A percentile compares a stretch with the other conserved stretches of the same genome.
Evolutionary conservation across 1,140 invertebrate species (phyloP).

Genomic region (Papilio aristodemus): DNA sequence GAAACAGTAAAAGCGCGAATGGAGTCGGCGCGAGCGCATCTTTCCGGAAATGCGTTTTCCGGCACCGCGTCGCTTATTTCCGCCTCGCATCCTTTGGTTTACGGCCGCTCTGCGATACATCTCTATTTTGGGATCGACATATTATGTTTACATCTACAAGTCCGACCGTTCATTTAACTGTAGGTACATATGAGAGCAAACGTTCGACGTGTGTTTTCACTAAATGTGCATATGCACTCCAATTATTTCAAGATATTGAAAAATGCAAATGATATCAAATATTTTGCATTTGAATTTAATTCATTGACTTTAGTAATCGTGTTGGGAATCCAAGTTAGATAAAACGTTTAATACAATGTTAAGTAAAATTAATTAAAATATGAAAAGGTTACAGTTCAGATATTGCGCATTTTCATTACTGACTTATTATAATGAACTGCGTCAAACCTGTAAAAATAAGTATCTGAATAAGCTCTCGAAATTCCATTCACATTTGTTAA

Average conservation of each 20-base stretch:
- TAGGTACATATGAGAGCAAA: neutral
- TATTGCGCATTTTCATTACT: neutral
- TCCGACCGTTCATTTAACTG: slow-evolving; percentile 11
- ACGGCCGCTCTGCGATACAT: slow-evolving; percentile 48
- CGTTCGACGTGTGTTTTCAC: neutral
- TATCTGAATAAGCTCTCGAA: neutral
- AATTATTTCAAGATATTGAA: neutral
- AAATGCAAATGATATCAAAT: neutral
- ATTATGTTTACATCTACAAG: slow-evolving; percentile 28
- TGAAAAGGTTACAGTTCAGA: neutral
- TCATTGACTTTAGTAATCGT: neutral
- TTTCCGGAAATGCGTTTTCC: slow-evolving; percentile 69
- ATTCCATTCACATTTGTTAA: slow-evolving; percentile 12
- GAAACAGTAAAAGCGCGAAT: slow-evolving; percentile 78
- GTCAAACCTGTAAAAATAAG: neutral
- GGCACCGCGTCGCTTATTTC: slow-evolving; percentile 60
- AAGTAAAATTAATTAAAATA: neutral
- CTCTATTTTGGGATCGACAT: slow-evolving; percentile 55
- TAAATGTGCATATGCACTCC: neutral
- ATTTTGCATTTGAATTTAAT: too few relatives aligned
- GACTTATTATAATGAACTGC: neutral
- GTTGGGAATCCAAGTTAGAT: neutral
- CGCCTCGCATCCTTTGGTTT: slow-evolving; percentile 61
- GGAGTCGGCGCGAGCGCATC: slow-evolving; percentile 62
- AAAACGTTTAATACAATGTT: neutral